Evolutionary conservation across 2,888 invertebrate species (phyloP).

Genomic region (Aleiodes leptofemur): DNA sequence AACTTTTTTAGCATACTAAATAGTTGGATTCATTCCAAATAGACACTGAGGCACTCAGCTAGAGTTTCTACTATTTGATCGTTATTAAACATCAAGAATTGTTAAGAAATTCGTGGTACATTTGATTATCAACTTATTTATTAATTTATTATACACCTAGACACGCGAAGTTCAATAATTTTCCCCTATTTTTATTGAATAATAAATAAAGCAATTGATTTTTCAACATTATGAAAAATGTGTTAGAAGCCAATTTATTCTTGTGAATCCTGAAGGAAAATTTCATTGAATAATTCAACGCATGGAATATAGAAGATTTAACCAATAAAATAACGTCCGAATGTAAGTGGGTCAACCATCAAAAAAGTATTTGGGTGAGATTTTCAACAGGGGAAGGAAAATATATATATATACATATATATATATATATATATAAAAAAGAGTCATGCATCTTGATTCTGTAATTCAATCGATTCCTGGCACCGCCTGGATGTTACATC

Average conservation of each 20-base stretch:
- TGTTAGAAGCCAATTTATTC: constrained; percentile 4
- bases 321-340: background rate
- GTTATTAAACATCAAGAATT: constrained; percentile 36
- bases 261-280: background rate
- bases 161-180: background rate
- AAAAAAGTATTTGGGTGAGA: constrained; percentile 13
- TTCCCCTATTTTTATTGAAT: background rate
- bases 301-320: constrained; percentile 21
- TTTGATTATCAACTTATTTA: background rate
- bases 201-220: too few species aligned
- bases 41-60: constrained; percentile 48
- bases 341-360: constrained; percentile 32
- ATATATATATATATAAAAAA: too few species aligned
- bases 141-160: background rate
- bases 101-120: background rate
- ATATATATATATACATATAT: too few species aligned
- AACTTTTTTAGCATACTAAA: constrained; percentile 55
- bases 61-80: constrained; percentile 48
- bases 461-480: constrained; percentile 32
- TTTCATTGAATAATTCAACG: constrained; percentile 20
- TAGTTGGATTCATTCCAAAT: constrained; percentile 53
- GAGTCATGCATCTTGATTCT: constrained; percentile 13
- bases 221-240: too few species aligned
- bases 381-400: too few species aligned
- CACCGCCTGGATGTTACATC: constrained; percentile 18